Evolutionary conservation across 2,888 invertebrate genomes (phyloP), one percentile per base, ranked within the genome.

Genomic region (Caenorhabditis wallacei): DNA sequence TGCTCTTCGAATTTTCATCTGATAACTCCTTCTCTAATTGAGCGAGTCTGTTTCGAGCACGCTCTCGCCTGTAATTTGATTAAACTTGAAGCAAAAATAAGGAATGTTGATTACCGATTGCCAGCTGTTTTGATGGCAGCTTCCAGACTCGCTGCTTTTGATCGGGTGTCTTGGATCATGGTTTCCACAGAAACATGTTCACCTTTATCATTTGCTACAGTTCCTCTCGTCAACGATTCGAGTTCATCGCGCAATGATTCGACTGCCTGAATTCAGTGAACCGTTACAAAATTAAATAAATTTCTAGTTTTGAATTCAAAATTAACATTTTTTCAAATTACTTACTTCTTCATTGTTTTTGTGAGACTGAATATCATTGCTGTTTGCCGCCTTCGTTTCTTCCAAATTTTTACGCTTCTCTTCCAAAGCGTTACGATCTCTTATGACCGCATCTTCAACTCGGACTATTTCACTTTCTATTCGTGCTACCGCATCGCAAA

Each of bases 201-300:
- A 0, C 96, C 96, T 82, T 95, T 94, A 20, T 95, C 95, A 86
- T 95, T 95, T 68, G 95, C 95, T 51, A 95, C 94, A 88, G 95
- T 94, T 11, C 98, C 98, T 40, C 95, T 94, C 90, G 95, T 95
- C 51, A 97, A 94, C 22, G 96, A 96, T 90, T 97, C 95, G 90
- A 95, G 46, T 24, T 85, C 78, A 1, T 59, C 7, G 0, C 71
- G 71, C 2, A 35, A 37, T 26, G 64, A 48, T 18, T 20, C 26
- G 18, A 71, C 40, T n/a, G 18, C 35, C 70, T 70, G 51, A 40
- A 40, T 8, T 35, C 30, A 35, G 16, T 26, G 30, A 30, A 30
- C 30, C 3, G 30, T 8, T 30, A 30, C 30, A 30, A 30, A 30
- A 5, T 5, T 5, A 8, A 30, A 30, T 30, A 30, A 30, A 30